Percentiles rank a stretch among this genome's conserved stretches.
These are phyloP conservation scores for Drosophila littoralis DNA, from an alignment of 1,140 invertebrate genomes.

Conservation along the genomic window DNA sequence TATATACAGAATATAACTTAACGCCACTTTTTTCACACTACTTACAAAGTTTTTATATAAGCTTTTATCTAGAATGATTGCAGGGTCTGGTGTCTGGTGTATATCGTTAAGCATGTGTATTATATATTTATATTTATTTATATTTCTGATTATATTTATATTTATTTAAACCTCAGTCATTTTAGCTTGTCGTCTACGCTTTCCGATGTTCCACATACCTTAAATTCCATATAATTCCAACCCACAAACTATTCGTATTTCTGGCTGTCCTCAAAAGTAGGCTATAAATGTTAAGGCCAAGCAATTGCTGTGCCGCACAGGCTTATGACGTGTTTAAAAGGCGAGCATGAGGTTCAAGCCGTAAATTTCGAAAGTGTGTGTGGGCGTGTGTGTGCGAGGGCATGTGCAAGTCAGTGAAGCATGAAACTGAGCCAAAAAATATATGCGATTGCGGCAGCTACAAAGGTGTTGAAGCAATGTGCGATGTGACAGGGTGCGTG, in stretches of 20 bases:
- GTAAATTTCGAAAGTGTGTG: not conserved
- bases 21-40: too few species aligned
- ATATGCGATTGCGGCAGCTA: constrained; percentile 2
- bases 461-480: constrained; percentile 30
- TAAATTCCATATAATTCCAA: not conserved
- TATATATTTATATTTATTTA: too few species aligned
- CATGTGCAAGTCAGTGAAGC: constrained; percentile 10
- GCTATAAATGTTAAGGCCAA: constrained; percentile 70
- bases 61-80: too few species aligned
- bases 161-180: too few species aligned
- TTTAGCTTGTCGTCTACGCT: not conserved
- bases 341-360: constrained; percentile 15
- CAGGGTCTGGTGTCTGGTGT: too few species aligned
- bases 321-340: constrained; percentile 61
- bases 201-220: not conserved
- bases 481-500: not conserved
- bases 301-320: constrained; percentile 15
- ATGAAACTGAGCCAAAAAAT: constrained; percentile 25
- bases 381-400: constrained; percentile 1
- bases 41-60: too few species aligned
- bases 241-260: constrained; percentile 1
- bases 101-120: too few species aligned
- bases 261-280: constrained; percentile 49
- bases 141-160: too few species aligned
- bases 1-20: too few species aligned